Base-by-base conservation (phyloP, 2,888 invertebrate genomes). In the Chrysolina oricalcia region DNA sequence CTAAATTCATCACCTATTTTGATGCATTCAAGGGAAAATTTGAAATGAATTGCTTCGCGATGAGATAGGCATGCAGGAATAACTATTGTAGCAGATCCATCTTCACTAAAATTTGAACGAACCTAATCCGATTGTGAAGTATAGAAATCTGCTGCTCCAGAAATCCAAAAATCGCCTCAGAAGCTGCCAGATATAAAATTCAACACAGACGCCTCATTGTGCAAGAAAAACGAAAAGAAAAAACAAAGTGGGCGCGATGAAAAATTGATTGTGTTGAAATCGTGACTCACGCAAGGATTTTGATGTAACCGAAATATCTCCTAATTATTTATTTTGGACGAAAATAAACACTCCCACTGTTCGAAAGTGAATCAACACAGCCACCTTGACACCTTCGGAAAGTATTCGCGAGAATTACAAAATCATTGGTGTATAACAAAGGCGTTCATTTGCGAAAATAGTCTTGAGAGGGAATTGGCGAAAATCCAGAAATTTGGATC, bases 291-390 rank as follows among this genome's bases (percentile, higher is more conserved):
- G 21, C 53, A 8, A 21, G 17, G 48, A 17, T 27, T 21, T 66
- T 21, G 15, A 59, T 59, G 27, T 27, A 1, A 23, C 66, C 15
- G 48, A 46, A 66, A 68, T 53, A 53, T 11, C 50, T 43, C 59
- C 15, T 59, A 63, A 53, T 63, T 64, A 43, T 63, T 63, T 63
- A 70, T 70, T 70, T 70, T 70, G 50, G 9, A 48, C 41, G 27
- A 15, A 70, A 70, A 63, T 70, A 64, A 19, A 15, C 21, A 15
- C 40, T n/a, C 70, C 59, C 64, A 63, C 70, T n/a, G 11, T 13
- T 11, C 17, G 62, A 17, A 13, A 70, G 50, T 70, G 70, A 70
- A 40, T 70, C 70, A 70, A 70, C 63, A 62, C 19, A 15, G 50
- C 50, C 41, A 50, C 53, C 35, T 48, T n/a, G 41, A 64, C 11